Base-by-base conservation (phyloP, 2,888 invertebrate genomes). In the Agapostemon virescens region DNA sequence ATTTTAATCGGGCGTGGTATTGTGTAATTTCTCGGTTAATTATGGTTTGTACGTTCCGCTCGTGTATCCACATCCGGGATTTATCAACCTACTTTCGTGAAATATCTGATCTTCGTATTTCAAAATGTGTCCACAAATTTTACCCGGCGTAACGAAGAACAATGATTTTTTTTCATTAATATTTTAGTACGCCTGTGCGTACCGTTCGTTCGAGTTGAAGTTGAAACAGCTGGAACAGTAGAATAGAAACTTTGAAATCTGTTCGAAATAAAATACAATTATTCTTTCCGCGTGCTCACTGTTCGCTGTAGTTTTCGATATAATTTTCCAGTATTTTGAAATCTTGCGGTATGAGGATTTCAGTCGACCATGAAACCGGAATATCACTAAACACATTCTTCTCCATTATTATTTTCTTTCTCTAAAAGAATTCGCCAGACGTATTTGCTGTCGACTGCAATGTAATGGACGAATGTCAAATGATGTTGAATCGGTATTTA, bases 321-420 rank as follows among this genome's bases (percentile, higher is more conserved):
- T 11, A 73, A 33, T 64, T 73, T 69, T 30, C 55, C 45, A 23
- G 15, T 55, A 52, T 73, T 64, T 55, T 55, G 15, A 68, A 69
- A 71, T 30, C 52, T 38, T 67, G 17, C 20, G 64, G 78, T 40
- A 66, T 23, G 30, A 55, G 58, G 69, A 73, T 72, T 73, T 78
- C 78, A 13, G 49, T 40, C 73, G 9, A 64, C 58, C 78, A 69
- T 26, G 64, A 58, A 80, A 30, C 73, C 69, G 23, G 55, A 58
- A 80, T 36, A 78, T 78, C 78, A 73, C 73, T 61, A 61, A 78
- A 73, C 78, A 5, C 40, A 78, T 80, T 73, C 69, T 69, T 64
- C 73, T 58, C 49, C 68, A 17, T 63, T 30, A 33, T 23, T 23
- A 1, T 38, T 33, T n/a, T 55, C 55, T 66, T 55, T 38, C 38